phyloP scores from a whole-genome alignment of 2,113 vertebrate species.

The Gavia stellata region DNA sequence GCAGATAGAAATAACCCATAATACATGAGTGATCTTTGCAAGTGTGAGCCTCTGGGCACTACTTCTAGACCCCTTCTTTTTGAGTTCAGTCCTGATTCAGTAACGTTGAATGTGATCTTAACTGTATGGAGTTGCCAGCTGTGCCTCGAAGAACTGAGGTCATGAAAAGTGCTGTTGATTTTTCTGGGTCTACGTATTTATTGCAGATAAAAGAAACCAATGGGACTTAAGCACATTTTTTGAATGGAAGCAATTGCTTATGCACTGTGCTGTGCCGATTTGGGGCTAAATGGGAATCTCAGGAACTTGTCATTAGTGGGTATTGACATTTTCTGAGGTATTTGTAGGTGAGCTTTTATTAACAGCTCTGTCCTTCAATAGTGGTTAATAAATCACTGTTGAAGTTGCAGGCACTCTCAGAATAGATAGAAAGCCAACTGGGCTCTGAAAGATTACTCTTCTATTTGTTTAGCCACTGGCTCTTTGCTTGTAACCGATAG shows the following conservation, averaged over 20 bases:
- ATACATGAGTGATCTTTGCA: neutral
- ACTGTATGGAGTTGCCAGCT: neutral
- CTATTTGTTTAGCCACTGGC: conserved; percentile 48
- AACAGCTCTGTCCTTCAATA: conserved; percentile 43
- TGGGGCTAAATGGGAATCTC: neutral
- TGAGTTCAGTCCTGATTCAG: neutral
- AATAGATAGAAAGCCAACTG: conserved; percentile 24
- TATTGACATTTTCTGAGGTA: neutral
- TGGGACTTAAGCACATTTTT: neutral
- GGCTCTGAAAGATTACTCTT: conserved; percentile 7
- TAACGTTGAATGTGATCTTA: neutral
- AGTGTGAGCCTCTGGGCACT: neutral
- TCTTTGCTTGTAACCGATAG: neutral
- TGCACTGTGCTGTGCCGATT: neutral
- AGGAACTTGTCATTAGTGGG: neutral
- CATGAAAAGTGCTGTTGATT: neutral
- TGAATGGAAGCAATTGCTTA: neutral
- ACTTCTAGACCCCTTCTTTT: neutral
- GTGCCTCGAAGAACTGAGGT: neutral
- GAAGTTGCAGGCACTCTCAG: neutral
- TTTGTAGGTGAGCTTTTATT: conserved; percentile 46
- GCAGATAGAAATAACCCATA: neutral
- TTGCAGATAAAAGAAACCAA: neutral
- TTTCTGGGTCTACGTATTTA: neutral
- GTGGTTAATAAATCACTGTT: conserved; percentile 51